Evolutionary conservation across 2,797 vertebrate genomes (phyloP).

Genomic region (Anisognathus igniventris): DNA sequence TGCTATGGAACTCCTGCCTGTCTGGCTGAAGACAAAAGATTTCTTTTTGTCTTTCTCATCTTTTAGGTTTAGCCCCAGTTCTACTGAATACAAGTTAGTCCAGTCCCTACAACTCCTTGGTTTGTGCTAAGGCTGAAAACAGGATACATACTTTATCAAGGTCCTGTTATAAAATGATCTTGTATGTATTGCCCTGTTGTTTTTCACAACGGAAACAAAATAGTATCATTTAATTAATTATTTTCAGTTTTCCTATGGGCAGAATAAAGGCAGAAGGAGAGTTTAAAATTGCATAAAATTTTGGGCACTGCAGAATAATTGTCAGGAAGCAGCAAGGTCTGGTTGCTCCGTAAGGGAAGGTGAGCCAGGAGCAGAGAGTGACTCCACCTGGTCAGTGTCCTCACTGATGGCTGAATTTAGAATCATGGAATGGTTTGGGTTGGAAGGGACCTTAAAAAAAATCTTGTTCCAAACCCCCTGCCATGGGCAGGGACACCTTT

Average conservation of each 20-base stretch:
- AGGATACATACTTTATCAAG: not conserved
- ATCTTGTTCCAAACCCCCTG: not conserved
- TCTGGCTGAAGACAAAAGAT: not conserved
- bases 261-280: not conserved
- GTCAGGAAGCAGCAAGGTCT: not conserved
- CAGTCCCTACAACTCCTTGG: not conserved
- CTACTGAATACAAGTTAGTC: not conserved
- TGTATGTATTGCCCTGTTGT: fast-evolving
- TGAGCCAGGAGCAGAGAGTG: not conserved
- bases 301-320: not conserved
- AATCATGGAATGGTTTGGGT: not conserved
- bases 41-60: not conserved
- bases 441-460: not conserved
- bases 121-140: not conserved
- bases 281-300: not conserved
- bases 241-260: not conserved
- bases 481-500: not conserved
- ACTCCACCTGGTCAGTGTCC: not conserved
- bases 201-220: not conserved
- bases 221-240: fast-evolving
- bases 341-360: not conserved
- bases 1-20: not conserved
- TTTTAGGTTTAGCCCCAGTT: not conserved
- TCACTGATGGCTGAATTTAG: not conserved
- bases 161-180: not conserved